Conservation (phyloP, 2,113 vertebrate genomes). For the Onychostoma macrolepis region DNA sequence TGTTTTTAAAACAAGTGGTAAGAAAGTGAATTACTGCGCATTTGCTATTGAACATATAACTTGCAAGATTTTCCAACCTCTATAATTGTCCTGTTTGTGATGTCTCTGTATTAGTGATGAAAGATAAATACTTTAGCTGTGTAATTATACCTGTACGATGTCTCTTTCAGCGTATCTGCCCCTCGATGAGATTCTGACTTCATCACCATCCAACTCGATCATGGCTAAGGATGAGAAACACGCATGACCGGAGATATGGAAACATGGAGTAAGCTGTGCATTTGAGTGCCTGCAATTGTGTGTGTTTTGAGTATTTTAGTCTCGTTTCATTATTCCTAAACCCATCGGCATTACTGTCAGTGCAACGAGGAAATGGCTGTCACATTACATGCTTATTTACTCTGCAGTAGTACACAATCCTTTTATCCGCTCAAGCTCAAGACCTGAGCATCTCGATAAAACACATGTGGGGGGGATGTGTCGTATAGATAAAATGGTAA, state of each 20-base stretch:
- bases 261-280: neutral
- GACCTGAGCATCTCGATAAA: constrained; percentile 25
- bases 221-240: constrained; percentile 79
- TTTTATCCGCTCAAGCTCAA: constrained; percentile 8
- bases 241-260: neutral
- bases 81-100: neutral
- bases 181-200: constrained; percentile 93
- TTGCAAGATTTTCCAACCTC: no score
- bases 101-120: neutral
- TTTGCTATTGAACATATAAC: no score
- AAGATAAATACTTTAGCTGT: neutral
- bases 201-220: constrained; percentile 95
- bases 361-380: constrained; percentile 4
- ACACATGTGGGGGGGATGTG: neutral
- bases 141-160: constrained; percentile 89
- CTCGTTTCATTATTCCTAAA: neutral
- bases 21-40: no score
- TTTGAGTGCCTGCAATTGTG: constrained; percentile 21
- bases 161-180: constrained; percentile 94
- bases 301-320: constrained; percentile 24
- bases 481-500: neutral
- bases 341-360: neutral
- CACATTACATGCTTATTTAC: constrained; percentile 34
- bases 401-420: neutral
- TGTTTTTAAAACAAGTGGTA: no score